A percentile compares a stretch with the other conserved stretches of the same genome.
These are phyloP conservation scores for Notothenia coriiceps DNA, from an alignment of 2,113 vertebrate species.

Conservation along the genomic window DNA sequence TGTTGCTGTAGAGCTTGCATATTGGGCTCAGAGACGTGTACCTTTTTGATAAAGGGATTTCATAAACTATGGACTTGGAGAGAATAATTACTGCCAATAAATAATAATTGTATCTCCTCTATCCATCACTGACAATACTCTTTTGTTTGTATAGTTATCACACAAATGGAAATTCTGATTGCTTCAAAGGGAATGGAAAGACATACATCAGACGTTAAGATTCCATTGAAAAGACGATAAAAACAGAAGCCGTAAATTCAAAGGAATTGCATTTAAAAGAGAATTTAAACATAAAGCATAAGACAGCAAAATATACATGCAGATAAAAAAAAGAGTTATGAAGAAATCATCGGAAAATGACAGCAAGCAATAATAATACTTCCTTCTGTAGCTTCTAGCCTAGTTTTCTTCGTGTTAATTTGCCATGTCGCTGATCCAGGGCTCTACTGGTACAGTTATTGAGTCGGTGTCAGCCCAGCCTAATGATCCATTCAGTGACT, in stretches of 20 bases:
- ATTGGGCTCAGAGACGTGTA: conserved; percentile 45
- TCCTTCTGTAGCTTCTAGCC: not conserved
- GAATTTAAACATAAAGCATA: too few species aligned
- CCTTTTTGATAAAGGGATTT: conserved; percentile 20
- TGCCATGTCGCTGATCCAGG: conserved; percentile 26
- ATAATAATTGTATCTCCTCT: not conserved
- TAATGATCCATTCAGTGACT: conserved; percentile 59
- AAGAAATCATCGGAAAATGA: too few species aligned
- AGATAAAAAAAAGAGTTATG: too few species aligned
- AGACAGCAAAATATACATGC: too few species aligned
- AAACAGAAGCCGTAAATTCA: too few species aligned
- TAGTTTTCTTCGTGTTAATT: conserved; percentile 1
- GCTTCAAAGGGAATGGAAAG: too few species aligned
- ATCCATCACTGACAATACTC: not conserved
- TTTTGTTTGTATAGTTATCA: too few species aligned
- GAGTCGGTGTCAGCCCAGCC: conserved; percentile 40
- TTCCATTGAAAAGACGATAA: too few species aligned
- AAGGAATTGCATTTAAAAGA: too few species aligned
- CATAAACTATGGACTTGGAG: not conserved
- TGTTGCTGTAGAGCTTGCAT: conserved; percentile 72
- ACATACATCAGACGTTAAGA: too few species aligned
- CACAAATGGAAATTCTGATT: too few species aligned
- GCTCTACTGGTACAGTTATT: conserved; percentile 43
- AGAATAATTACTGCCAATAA: not conserved
- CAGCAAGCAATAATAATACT: too few species aligned